Conservation (phyloP, 2,113 vertebrate species). For the Scalopus aquaticus region DNA sequence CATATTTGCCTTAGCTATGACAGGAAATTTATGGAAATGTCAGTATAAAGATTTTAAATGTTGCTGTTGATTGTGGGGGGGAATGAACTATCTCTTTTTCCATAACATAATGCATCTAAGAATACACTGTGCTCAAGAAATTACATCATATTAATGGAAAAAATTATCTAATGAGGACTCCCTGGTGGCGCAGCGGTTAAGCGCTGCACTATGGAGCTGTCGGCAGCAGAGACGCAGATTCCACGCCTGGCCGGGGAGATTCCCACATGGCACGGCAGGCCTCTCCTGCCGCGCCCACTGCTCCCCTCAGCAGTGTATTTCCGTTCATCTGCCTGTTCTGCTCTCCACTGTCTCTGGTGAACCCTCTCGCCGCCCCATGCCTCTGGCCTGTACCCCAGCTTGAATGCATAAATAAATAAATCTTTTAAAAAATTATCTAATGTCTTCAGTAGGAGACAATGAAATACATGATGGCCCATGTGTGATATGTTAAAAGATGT, state of each 20-base stretch:
- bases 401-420: too few species aligned
- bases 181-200: too few species aligned
- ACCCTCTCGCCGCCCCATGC: too few species aligned
- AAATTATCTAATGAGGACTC: background rate
- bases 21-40: background rate
- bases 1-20: background rate
- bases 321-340: too few species aligned
- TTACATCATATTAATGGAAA: background rate
- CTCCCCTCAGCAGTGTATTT: too few species aligned
- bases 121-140: background rate
- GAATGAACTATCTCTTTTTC: background rate
- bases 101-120: conserved; percentile 30
- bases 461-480: background rate
- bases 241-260: too few species aligned
- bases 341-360: too few species aligned
- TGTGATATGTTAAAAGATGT: conserved; percentile 29
- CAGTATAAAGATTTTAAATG: background rate
- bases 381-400: too few species aligned
- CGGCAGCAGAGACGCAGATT: too few species aligned
- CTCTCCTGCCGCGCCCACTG: too few species aligned
- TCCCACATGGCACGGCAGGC: too few species aligned
- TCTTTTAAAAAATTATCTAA: background rate
- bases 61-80: background rate
- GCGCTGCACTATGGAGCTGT: too few species aligned
- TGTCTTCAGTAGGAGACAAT: background rate